A percentile compares a stretch with the other conserved stretches of the same genome.
Evolutionary conservation across 2,797 vertebrate species (phyloP).

Genomic region (Rhynchotus rufescens): DNA sequence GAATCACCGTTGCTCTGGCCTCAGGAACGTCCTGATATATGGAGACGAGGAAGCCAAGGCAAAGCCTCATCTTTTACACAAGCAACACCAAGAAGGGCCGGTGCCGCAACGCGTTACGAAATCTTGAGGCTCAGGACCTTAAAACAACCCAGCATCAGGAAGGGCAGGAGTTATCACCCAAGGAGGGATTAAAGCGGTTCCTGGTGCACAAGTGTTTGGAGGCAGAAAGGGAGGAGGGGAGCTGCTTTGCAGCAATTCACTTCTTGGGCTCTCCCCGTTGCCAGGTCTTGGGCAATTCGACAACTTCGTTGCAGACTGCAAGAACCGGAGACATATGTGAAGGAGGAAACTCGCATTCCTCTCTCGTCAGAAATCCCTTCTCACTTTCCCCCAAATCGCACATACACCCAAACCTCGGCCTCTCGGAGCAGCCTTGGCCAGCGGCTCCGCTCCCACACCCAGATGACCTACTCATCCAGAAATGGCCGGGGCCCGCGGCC

Average conservation of each 20-base stretch:
- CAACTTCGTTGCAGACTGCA: constrained; percentile 66
- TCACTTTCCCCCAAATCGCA: constrained; percentile 74
- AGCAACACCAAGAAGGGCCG: not conserved
- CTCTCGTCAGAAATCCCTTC: constrained; percentile 70
- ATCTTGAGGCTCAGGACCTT: not conserved
- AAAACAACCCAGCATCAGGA: fast-evolving
- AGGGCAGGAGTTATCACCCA: constrained; percentile 7
- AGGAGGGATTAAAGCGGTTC: constrained; percentile 7
- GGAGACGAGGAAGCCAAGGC: not conserved
- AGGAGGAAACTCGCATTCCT: constrained; percentile 76
- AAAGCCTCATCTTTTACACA: not conserved
- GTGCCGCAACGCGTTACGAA: not conserved
- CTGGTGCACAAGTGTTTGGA: not conserved
- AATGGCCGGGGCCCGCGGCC: constrained; percentile 4
- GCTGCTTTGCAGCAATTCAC: constrained; percentile 19
- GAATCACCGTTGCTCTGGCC: not conserved
- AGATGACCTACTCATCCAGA: constrained; percentile 68
- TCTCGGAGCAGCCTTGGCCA: constrained; percentile 68
- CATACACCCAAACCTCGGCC: constrained; percentile 71
- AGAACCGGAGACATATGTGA: constrained; percentile 70
- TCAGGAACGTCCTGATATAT: not conserved
- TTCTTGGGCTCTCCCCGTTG: constrained; percentile 46
- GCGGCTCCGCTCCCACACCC: constrained; percentile 70
- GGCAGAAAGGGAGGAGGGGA: constrained; percentile 36
- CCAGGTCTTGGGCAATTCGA: constrained; percentile 71